These are phyloP conservation scores for Girardinichthys multiradiatus DNA, from an alignment of 2,113 vertebrate species.

Conservation along the genomic window DNA sequence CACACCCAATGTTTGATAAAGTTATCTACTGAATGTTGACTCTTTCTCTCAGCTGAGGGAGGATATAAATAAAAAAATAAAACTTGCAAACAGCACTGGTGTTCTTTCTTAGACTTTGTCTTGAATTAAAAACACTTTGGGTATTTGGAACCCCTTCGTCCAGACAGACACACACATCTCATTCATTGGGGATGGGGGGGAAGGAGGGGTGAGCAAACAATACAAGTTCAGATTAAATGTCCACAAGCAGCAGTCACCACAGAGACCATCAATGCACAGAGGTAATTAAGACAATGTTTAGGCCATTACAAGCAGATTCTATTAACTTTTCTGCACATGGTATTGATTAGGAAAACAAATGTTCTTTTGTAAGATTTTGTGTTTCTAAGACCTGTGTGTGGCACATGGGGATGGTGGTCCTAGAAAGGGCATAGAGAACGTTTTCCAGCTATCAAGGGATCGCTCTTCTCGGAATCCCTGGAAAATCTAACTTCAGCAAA, in stretches of 20 bases:
- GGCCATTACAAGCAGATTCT: neutral
- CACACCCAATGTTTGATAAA: constrained; percentile 41
- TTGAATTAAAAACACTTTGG: neutral
- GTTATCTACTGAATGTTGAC: constrained; percentile 52
- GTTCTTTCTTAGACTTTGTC: no score
- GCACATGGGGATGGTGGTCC: no score
- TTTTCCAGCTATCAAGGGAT: no score
- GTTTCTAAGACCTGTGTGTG: no score
- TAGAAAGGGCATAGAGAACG: no score
- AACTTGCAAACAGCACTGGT: neutral
- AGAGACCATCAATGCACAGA: constrained; percentile 44
- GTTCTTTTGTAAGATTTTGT: no score
- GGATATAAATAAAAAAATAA: constrained; percentile 11
- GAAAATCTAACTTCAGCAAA: no score
- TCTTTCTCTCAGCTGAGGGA: constrained; percentile 10
- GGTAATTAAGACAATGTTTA: constrained; percentile 10
- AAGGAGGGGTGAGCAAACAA: constrained; percentile 65
- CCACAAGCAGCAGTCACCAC: constrained; percentile 43
- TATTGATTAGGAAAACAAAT: neutral
- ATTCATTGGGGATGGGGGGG: constrained; percentile 34
- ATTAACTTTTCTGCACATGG: neutral
- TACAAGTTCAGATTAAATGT: constrained; percentile 61
- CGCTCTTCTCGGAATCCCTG: no score
- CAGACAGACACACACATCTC: constrained; percentile 17
- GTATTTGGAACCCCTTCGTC: neutral